Conservation (phyloP, 2,113 vertebrate species). For the Alligator mississippiensis region DNA sequence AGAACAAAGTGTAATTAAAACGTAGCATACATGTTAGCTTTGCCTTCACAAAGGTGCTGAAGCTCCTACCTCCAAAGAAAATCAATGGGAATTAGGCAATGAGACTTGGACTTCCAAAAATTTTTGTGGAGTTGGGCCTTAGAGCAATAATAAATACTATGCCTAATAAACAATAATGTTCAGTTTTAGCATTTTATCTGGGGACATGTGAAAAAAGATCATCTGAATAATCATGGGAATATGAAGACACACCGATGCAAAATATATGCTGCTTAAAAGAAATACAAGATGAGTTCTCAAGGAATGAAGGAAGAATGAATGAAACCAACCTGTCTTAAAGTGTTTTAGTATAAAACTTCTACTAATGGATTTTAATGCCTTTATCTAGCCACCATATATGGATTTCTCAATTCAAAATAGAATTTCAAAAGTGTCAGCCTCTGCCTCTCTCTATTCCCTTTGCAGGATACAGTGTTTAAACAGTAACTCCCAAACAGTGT, state of each 20-base stretch:
- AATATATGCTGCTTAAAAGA: neutral
- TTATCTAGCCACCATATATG: neutral
- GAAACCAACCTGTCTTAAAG: neutral
- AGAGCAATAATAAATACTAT: neutral
- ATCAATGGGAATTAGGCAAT: neutral
- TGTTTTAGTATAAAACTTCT: neutral
- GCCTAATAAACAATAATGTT: neutral
- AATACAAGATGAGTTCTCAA: conserved; percentile 17
- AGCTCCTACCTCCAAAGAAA: neutral
- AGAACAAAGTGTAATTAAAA: neutral
- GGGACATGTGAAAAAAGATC: neutral
- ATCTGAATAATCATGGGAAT: neutral
- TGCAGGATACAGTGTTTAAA: neutral
- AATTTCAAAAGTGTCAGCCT: conserved; percentile 8
- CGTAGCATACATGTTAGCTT: neutral
- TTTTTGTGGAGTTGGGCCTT: neutral
- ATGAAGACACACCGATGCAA: neutral
- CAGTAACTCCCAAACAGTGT: neutral
- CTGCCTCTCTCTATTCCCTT: neutral
- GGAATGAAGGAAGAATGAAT: neutral
- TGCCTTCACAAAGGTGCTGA: neutral
- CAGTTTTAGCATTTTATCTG: conserved; percentile 9
- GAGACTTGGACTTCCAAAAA: neutral
- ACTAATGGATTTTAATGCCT: conserved; percentile 18
- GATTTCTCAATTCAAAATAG: conserved; percentile 36